Conservation (phyloP, 2,113 vertebrate species). For the Paraplagusia blochii region DNA sequence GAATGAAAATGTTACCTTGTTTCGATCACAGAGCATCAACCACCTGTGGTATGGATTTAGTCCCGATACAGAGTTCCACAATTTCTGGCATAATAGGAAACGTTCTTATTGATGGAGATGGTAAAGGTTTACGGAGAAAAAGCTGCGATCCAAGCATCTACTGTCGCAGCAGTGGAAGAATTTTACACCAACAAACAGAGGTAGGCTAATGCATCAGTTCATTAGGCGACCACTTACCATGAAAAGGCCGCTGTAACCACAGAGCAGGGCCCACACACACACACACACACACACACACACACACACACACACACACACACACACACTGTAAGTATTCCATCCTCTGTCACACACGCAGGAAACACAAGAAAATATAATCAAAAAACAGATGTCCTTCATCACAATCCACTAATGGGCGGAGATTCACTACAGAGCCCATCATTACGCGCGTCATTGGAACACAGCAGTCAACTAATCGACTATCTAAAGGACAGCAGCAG, state of each 20-base stretch:
- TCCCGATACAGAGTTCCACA: not conserved
- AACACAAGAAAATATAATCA: conserved; percentile 24
- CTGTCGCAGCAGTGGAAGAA: conserved; percentile 32
- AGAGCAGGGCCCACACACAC: conserved; percentile 57
- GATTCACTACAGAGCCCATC: conserved; percentile 39
- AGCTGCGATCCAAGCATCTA: conserved; percentile 12
- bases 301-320: conserved; percentile 47
- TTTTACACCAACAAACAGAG: conserved; percentile 40
- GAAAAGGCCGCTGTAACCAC: conserved; percentile 57
- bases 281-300: conserved; percentile 44
- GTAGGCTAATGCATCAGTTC: conserved; percentile 49
- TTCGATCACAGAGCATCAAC: too few relatives aligned
- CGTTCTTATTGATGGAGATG: not conserved
- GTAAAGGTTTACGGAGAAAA: conserved; percentile 2
- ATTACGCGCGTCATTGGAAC: conserved; percentile 68
- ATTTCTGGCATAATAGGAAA: too few relatives aligned
- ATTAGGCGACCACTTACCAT: conserved; percentile 60
- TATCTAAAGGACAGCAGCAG: conserved; percentile 29
- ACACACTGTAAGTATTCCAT: conserved; percentile 28
- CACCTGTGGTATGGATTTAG: not conserved
- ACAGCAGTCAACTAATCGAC: conserved; percentile 60
- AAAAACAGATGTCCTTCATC: conserved; percentile 55
- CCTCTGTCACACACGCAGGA: conserved; percentile 5
- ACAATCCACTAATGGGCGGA: conserved; percentile 41
- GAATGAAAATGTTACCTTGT: too few relatives aligned